Evolutionary conservation across 2,797 vertebrate species (phyloP), one percentile per base, ranked within the genome.

Genomic region (Hyperoplus lanceolatus): DNA sequence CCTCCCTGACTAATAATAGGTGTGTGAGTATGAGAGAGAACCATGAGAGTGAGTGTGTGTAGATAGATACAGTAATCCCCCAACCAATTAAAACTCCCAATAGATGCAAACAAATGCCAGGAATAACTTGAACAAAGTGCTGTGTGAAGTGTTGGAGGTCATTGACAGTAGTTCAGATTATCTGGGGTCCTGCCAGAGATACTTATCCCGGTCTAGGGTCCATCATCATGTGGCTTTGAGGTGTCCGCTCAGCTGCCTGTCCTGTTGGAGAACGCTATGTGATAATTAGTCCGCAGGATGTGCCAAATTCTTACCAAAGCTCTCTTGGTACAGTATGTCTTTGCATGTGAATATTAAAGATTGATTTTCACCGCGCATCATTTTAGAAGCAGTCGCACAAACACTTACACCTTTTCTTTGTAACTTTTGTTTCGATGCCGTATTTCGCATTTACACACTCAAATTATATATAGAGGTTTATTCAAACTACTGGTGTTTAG

Each of bases 271-370:
- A 69, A 67, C 73, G 55, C 50, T 11, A 39, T 66, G 68, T 3
- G 11, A 18, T 43, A 64, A 69, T 80, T 84, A 74, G 56, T 56
- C 60, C 57, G 50, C 53, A 53, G 73, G 48, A 84, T 66, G 71
- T 77, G 73, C 65, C 43, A 79, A 49, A 85, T 70, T 81, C 46
- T 84, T 74, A 48, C n/a, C 45, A 53, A 49, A 55, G 64, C 64
- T 10, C 48, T 55, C 42, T 36, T 59, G 55, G 50, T 68, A 29
- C 29, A 29, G 29, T 29, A 16, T 77, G 59, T 21, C 57, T 67
- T 36, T 48, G 60, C 0, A 6, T 56, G 55, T 53, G 53, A 60
- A 5, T 39, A 11, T 58, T 9, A 41, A 49, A 58, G 53, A 54
- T 83, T 70, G 60, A 58, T 62, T 86, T 84, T 79, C 70, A 80